Base-by-base conservation (phyloP, 2,797 vertebrate species). In the Streptopelia turtur region DNA sequence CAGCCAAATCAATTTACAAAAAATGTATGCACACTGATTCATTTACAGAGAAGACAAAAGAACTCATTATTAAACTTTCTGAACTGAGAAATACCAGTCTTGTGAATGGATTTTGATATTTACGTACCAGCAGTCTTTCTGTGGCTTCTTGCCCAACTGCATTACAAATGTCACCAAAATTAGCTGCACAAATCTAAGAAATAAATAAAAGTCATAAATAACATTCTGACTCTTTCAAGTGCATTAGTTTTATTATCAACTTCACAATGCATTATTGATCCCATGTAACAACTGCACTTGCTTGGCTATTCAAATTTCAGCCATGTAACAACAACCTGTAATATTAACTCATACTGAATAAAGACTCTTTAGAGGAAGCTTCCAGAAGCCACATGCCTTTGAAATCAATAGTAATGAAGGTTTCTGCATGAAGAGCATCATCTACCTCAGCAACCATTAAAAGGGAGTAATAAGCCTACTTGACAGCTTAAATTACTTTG, bases 121-220 rank as follows among this genome's bases (percentile, higher is more conserved):
- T 93, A 97, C 98, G 92, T 96, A 99, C 99, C 99, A 99, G 97
- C 94, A 98, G 98, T 86, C 99, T 99, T 97, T 99, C 99, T 87
- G 99, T 99, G 89, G 99, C 98, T 95, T 99, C 99, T 89, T 98
- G 99, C 79, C 99, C 99, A 80, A 99, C 98, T 65, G 99, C 98
- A 81, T 98, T 99, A 98, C 99, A 99, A 96, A 99, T 98, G 94
- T 99, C 99, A 72, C 99, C 99, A 93, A 99, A 99, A 96, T 99
- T 98, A 86, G 98, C 98, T 76, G 99, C 98, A 96, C 99, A 99
- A 57, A 99, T 99, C 99, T 99, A 88, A 69, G 64, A 83, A 91
- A 94, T 56, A 59, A 75, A 85, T 45, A 50, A n/a, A 77, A 49
- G 2, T 45, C 17, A 77, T 53, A 7, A 92, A 64, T n/a, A 82